Evolutionary conservation across 2,888 invertebrate genomes (phyloP).

Genomic region (Caprella mutica): DNA sequence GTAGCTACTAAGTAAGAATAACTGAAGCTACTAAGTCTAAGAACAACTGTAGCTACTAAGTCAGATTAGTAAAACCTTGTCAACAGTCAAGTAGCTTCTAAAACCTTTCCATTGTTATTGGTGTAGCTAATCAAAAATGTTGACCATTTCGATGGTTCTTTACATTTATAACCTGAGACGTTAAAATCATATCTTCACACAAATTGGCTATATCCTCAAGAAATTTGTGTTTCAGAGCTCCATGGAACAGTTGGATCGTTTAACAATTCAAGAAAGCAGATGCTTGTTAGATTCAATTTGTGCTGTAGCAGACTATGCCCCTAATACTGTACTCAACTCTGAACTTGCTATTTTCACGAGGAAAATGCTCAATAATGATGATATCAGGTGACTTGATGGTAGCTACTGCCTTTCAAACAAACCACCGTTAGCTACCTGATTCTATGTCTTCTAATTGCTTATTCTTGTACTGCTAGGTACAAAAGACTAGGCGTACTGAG

Average conservation of each 20-base stretch:
- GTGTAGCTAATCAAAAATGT: too few species aligned
- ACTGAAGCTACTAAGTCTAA: too few species aligned
- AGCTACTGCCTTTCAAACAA: constrained; percentile 45
- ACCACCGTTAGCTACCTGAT: too few species aligned
- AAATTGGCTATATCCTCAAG: too few species aligned
- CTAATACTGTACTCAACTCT: constrained; percentile 51
- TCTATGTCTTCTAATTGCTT: neutral
- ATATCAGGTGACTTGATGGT: constrained; percentile 37
- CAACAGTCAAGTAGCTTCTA: too few species aligned
- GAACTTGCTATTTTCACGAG: constrained; percentile 73
- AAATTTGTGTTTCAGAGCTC: constrained; percentile 41
- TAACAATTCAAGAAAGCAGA: constrained; percentile 60
- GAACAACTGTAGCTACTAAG: too few species aligned
- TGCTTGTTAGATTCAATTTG: constrained; percentile 67
- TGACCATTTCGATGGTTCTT: too few species aligned
- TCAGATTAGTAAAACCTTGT: too few species aligned
- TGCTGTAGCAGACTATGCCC: constrained; percentile 48
- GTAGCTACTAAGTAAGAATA: too few species aligned
- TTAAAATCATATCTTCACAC: too few species aligned
- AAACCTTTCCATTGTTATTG: too few species aligned
- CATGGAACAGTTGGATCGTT: constrained; percentile 62
- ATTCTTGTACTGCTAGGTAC: constrained; percentile 15
- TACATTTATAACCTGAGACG: too few species aligned
- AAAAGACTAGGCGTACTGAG: constrained; percentile 35
- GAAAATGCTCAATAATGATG: constrained; percentile 56